Percentiles rank a stretch among this genome's conserved stretches.
phyloP scores from a whole-genome alignment of 2,113 vertebrate species.

The Bucco capensis region DNA sequence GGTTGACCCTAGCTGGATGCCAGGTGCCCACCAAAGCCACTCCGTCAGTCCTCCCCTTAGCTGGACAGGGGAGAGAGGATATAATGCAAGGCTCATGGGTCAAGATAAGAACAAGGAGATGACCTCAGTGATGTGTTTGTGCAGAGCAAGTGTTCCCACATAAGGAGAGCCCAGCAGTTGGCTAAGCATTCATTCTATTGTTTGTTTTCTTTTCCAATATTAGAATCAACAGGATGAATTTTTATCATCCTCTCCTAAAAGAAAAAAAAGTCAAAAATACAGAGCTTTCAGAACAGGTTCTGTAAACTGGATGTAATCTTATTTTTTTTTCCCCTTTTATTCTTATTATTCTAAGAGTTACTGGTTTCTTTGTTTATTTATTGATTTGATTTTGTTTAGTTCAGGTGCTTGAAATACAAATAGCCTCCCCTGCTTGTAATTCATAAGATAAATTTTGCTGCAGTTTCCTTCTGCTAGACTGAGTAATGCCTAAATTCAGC shows the following conservation, averaged over 20 bases:
- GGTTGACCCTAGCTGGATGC: not conserved
- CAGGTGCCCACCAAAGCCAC: not conserved
- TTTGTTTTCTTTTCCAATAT: not conserved
- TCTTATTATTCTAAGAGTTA: too few relatives aligned
- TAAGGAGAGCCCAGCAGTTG: not conserved
- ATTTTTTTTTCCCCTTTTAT: not conserved
- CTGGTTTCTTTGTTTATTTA: not conserved
- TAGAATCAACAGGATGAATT: not conserved
- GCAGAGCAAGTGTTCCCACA: not conserved
- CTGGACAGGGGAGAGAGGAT: not conserved
- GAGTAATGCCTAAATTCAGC: rapidly evolving
- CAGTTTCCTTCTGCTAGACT: not conserved
- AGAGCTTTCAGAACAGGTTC: not conserved
- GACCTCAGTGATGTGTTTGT: not conserved
- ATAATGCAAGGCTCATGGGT: not conserved
- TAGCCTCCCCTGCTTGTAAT: not conserved
- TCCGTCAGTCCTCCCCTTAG: not conserved
- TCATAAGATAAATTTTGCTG: not conserved
- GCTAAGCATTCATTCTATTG: not conserved
- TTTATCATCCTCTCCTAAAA: not conserved
- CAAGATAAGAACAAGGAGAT: not conserved
- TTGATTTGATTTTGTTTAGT: not conserved
- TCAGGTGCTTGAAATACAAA: not conserved
- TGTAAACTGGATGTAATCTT: not conserved
- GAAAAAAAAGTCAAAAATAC: not conserved